Base-by-base conservation (phyloP, 2,113 vertebrate genomes). In the Xenotilapia caudafasciata region DNA sequence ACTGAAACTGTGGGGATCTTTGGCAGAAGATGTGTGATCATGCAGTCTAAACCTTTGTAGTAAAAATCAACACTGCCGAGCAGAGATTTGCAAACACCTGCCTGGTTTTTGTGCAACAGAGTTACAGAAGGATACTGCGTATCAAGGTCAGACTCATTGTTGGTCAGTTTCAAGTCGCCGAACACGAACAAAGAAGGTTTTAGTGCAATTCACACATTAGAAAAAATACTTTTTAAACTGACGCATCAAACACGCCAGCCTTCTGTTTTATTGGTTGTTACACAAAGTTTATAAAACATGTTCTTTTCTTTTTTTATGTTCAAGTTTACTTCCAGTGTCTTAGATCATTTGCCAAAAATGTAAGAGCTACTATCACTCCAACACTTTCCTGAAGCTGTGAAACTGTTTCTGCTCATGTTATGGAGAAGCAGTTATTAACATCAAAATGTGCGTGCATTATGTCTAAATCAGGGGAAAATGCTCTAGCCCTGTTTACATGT, bases 1-100 rank as follows among this genome's bases (percentile, higher is more conserved):
- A 99, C 89, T 98, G 95, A 99, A 89, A 73, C 75, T 62, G 11
- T 60, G 2, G 19, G 51, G 26, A 51, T 38, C 70, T 14, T 81
- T 40, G 35, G 45, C 84, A 53, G 89, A 13, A 19, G 65, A 53
- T 21, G 23, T 83, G 70, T 58, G 23, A 38, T 45, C n/a, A 13
- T 77, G 73, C 17, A 77, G 15, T 9, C 21, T 21, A 15, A 62
- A 38, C 21, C 19, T 31, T 21, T 77, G 53, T 13, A 17, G 49
- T 26, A 82, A 80, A 87, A 33, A 21, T 4, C 42, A 45, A 19
- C 15, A 19, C 54, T 26, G 21, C 42, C 60, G 38, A 56, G 42
- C 49, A 58, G 33, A 19, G 31, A 28, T 83, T 28, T 88, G 79
- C 51, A 58, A 79, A 56, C 9, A 82, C 26, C n/a, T 21, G 13